Percentiles rank a stretch among this genome's conserved stretches.
phyloP scores from a whole-genome alignment of 23 tunicate genomes.

The Oikopleura albicans region DNA sequence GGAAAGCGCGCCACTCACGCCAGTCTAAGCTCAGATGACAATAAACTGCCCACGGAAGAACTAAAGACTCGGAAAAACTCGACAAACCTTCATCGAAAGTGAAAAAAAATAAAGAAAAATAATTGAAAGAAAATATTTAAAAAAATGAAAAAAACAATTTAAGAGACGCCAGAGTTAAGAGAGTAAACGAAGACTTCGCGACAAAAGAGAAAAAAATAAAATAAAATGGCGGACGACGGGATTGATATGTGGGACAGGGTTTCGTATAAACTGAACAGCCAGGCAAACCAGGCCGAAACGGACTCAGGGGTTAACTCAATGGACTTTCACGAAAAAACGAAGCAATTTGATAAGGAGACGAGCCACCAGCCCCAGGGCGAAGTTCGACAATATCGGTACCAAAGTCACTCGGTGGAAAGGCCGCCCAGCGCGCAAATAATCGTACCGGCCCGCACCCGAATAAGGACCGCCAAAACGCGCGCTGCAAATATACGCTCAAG shows the following conservation, averaged over 20 bases:
- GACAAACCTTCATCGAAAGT: neutral
- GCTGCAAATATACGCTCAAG: neutral
- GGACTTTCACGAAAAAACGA: neutral
- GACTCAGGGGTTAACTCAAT: neutral
- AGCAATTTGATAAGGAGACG: neutral
- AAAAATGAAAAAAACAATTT: neutral
- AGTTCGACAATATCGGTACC: neutral
- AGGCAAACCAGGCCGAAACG: neutral
- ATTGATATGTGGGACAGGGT: neutral
- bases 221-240: neutral
- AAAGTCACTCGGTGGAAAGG: neutral
- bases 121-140: neutral
- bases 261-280: neutral
- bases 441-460: neutral
- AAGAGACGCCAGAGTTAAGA: neutral
- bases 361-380: neutral
- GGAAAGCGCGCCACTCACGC: slow-evolving; percentile 7
- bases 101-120: neutral
- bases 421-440: neutral
- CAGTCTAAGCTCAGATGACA: neutral
- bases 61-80: neutral
- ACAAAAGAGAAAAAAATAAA: no score
- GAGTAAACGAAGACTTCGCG: no score
- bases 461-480: neutral
- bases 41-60: neutral